Percentiles rank a stretch among this genome's conserved stretches.
Evolutionary conservation across 2,888 invertebrate species (phyloP).

Genomic region (Aphidius colemani): DNA sequence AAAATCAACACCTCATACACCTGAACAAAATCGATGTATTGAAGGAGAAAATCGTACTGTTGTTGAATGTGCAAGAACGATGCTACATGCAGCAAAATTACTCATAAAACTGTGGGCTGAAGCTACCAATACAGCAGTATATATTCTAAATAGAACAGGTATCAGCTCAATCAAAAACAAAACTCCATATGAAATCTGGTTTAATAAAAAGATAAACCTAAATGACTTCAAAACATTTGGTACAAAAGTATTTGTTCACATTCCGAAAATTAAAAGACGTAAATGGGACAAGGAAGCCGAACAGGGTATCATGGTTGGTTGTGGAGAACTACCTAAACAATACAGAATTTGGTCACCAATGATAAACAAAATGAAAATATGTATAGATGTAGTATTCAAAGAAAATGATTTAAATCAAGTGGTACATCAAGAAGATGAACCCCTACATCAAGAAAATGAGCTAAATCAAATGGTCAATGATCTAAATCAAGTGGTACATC

Average conservation of each 20-base stretch:
- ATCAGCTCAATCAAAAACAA: conserved; percentile 34
- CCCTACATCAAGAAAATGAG: no score
- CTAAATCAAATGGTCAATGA: no score
- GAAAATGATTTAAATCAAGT: no score
- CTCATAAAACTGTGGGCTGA: conserved; percentile 40
- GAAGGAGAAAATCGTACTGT: conserved; percentile 35
- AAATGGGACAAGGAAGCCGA: conserved; percentile 43
- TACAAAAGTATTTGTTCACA: conserved; percentile 34
- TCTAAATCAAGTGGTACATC: no score
- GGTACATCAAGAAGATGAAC: no score
- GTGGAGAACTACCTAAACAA: conserved; percentile 8
- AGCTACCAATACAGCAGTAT: conserved; percentile 33
- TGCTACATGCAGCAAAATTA: conserved; percentile 30
- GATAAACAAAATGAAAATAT: background rate
- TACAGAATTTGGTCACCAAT: background rate
- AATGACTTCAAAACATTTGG: conserved; percentile 37
- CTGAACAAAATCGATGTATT: conserved; percentile 36
- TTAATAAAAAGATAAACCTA: conserved; percentile 34
- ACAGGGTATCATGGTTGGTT: conserved; percentile 36
- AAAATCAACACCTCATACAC: background rate
- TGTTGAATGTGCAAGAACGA: conserved; percentile 1
- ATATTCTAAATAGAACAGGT: conserved; percentile 38
- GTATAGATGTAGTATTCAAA: background rate
- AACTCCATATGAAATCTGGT: conserved; percentile 43
- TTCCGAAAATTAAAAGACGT: conserved; percentile 36